A percentile compares a stretch with the other conserved stretches of the same genome.
Evolutionary conservation across 1,140 invertebrate genomes (phyloP).

Genomic region (Palaemon carinicauda): DNA sequence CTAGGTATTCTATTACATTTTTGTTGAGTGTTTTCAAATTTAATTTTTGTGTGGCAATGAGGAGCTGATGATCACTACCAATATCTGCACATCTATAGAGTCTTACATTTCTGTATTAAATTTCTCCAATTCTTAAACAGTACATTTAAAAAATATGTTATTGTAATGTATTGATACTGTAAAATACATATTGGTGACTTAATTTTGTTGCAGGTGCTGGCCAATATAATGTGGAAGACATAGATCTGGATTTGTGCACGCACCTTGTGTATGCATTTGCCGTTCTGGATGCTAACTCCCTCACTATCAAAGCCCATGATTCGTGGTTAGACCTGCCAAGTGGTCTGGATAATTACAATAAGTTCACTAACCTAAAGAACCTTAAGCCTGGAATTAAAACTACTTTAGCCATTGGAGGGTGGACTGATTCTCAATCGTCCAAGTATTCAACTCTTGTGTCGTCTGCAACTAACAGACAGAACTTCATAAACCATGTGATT

Average conservation of each 20-base stretch:
- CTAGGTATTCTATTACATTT: too few relatives aligned
- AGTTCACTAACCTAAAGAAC: constrained; percentile 69
- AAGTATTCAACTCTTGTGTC: constrained; percentile 67
- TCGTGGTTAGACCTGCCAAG: constrained; percentile 73
- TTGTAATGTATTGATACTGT: too few relatives aligned
- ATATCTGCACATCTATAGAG: too few relatives aligned
- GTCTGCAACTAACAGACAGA: constrained; percentile 74
- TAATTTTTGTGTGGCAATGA: too few relatives aligned
- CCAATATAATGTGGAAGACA: constrained; percentile 77
- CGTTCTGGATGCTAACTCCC: constrained; percentile 76
- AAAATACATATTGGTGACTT: too few relatives aligned
- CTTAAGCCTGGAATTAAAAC: constrained; percentile 77
- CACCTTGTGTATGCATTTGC: constrained; percentile 88
- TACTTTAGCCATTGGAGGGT: constrained; percentile 69
- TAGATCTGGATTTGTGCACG: constrained; percentile 78
- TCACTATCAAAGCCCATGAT: constrained; percentile 75
- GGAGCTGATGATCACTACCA: too few relatives aligned
- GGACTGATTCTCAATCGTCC: neutral
- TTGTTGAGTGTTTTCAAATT: too few relatives aligned
- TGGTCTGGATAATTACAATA: constrained; percentile 44
- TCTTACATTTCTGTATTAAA: too few relatives aligned
- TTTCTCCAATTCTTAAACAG: too few relatives aligned
- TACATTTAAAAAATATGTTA: too few relatives aligned
- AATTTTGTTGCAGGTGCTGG: constrained; percentile 71
- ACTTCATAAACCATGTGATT: constrained; percentile 80